Evolutionary conservation across 2,888 invertebrate species (phyloP).

Genomic region (Lochmaea crataegi): DNA sequence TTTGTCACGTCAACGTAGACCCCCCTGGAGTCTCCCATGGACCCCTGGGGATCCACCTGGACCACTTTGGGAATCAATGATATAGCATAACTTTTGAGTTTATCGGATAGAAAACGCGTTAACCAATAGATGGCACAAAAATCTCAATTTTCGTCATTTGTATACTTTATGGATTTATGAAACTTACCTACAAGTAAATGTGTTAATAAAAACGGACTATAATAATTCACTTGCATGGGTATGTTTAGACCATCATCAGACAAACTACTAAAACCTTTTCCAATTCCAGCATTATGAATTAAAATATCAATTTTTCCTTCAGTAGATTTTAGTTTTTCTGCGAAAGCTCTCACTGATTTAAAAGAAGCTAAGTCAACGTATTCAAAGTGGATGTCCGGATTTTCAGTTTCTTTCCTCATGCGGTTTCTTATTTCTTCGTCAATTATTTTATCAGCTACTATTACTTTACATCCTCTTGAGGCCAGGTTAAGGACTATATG

Average conservation of each 20-base stretch:
- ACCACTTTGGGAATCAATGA: too few species aligned
- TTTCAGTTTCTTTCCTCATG: constrained; percentile 56
- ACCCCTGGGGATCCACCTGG: too few species aligned
- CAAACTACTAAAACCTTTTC: constrained; percentile 65
- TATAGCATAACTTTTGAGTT: too few species aligned
- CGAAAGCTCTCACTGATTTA: constrained; percentile 71
- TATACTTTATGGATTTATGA: too few species aligned
- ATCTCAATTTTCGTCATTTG: background rate
- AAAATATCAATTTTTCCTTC: constrained; percentile 72
- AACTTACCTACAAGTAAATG: constrained; percentile 69
- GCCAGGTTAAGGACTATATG: constrained; percentile 64
- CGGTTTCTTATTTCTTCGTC: constrained; percentile 51
- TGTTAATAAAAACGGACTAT: constrained; percentile 78
- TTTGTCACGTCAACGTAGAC: too few species aligned
- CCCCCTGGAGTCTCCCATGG: too few species aligned
- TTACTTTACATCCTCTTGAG: constrained; percentile 67
- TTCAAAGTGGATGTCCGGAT: constrained; percentile 60
- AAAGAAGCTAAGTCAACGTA: constrained; percentile 69
- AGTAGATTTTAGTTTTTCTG: constrained; percentile 67
- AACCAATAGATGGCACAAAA: too few species aligned
- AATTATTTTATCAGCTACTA: constrained; percentile 64
- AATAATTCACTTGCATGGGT: constrained; percentile 76
- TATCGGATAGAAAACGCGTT: too few species aligned
- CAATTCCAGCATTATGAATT: constrained; percentile 75
- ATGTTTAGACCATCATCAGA: constrained; percentile 71